A percentile compares a stretch with the other conserved stretches of the same genome.
phyloP scores from a whole-genome alignment of 2,797 vertebrate genomes.

The Eulemur albifrons region DNA sequence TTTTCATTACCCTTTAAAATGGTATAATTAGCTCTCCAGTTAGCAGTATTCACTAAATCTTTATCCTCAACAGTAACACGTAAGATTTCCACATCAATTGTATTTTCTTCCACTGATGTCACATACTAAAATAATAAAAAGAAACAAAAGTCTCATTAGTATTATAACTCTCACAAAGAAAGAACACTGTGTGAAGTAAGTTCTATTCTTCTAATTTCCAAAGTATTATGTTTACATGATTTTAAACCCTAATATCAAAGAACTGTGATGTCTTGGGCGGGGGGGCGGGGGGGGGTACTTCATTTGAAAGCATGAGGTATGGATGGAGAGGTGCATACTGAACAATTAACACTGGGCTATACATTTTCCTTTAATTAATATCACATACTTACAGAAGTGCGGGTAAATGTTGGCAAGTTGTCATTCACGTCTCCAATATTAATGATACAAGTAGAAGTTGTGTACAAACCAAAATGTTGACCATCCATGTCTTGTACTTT shows the following conservation, averaged over 20 bases:
- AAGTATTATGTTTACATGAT: not conserved
- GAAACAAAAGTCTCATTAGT: not conserved
- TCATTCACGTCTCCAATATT: conserved; percentile 90
- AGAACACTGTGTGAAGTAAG: not conserved
- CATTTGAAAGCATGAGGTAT: not conserved
- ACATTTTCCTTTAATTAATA: not conserved
- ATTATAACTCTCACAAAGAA: not conserved
- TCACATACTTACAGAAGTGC: conserved; percentile 85
- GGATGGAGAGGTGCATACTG: not conserved
- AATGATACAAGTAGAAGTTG: conserved; percentile 86
- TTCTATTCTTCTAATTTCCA: not conserved
- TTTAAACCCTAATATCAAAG: not conserved
- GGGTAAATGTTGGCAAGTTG: conserved; percentile 87
- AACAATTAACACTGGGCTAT: not conserved
- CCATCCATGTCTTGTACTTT: conserved; percentile 90
- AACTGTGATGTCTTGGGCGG: not conserved
- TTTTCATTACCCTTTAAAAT: conserved; percentile 92
- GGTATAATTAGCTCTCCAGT: conserved; percentile 88
- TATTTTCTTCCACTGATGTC: conserved; percentile 87
- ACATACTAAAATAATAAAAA: conserved; percentile 83
- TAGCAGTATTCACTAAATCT: conserved; percentile 87
- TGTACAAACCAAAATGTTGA: conserved; percentile 78
- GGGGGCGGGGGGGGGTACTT: not conserved
- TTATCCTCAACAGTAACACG: conserved; percentile 89
- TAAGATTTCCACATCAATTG: conserved; percentile 85